Evolutionary conservation across 2,888 invertebrate species (phyloP).

Genomic region (Cerastoderma edule): DNA sequence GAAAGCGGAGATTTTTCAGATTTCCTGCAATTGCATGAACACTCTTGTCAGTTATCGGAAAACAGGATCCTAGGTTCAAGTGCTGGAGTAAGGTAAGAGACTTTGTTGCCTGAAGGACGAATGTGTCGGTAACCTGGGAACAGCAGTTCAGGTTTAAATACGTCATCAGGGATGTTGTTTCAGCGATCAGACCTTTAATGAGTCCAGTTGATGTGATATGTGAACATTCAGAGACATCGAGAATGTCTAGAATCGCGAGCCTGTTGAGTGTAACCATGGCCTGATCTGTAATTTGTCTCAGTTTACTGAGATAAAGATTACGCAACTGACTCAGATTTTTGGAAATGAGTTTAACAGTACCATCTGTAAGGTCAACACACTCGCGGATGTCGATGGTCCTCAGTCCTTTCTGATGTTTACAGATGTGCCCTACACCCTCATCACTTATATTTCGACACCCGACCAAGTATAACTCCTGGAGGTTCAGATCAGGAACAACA

Average conservation of each 20-base stretch:
- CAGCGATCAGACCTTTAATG: slow-evolving; percentile 86
- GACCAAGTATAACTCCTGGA: slow-evolving; percentile 86
- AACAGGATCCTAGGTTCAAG: slow-evolving; percentile 89
- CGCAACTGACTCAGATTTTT: slow-evolving; percentile 86
- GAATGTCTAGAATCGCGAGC: slow-evolving; percentile 86
- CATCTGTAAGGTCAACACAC: slow-evolving; percentile 88
- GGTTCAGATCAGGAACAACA: slow-evolving; percentile 85
- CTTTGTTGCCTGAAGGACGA: slow-evolving; percentile 87
- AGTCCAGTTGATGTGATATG: slow-evolving; percentile 87
- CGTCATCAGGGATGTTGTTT: slow-evolving; percentile 62
- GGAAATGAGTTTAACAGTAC: slow-evolving; percentile 87
- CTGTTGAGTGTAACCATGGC: slow-evolving; percentile 86
- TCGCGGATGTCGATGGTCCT: slow-evolving; percentile 87
- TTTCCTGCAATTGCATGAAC: slow-evolving; percentile 89
- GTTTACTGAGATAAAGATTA: slow-evolving; percentile 87
- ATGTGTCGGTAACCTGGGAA: slow-evolving; percentile 86
- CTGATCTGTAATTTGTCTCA: slow-evolving; percentile 87
- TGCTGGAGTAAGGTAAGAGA: slow-evolving; percentile 86
- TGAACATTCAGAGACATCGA: slow-evolving; percentile 89
- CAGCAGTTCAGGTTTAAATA: slow-evolving; percentile 80
- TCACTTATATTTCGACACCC: slow-evolving; percentile 88
- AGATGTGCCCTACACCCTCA: slow-evolving; percentile 86
- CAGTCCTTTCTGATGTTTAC: slow-evolving; percentile 86
- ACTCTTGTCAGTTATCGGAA: slow-evolving; percentile 89
- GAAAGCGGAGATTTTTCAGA: slow-evolving; percentile 86